Percentiles rank a stretch among this genome's conserved stretches.
Conservation (phyloP, 2,888 invertebrate genomes). For the Thecophora atra region DNA sequence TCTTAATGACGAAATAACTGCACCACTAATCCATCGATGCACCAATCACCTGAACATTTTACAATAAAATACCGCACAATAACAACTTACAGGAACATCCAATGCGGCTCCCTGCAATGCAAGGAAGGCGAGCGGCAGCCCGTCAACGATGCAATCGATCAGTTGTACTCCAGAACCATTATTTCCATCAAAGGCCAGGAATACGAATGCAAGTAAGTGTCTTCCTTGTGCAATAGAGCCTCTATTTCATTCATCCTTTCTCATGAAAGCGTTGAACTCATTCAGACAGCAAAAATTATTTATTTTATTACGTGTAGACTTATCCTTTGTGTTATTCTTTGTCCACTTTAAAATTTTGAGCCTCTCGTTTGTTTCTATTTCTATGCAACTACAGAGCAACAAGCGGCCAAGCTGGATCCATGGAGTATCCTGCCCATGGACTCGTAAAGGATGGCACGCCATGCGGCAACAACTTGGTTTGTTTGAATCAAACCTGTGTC, state of each 20-base stretch:
- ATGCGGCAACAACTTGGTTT: slow-evolving; percentile 92
- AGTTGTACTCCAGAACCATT: slow-evolving; percentile 86
- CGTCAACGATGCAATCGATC: slow-evolving; percentile 79
- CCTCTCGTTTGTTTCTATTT: not conserved
- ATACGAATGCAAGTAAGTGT: slow-evolving; percentile 96
- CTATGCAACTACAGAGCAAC: slow-evolving; percentile 72
- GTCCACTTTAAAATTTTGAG: too few relatives aligned
- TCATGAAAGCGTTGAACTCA: not conserved
- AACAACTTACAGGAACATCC: slow-evolving; percentile 76
- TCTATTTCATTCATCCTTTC: not conserved
- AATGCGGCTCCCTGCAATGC: slow-evolving; percentile 95
- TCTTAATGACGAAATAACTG: not conserved
- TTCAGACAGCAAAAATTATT: not conserved
- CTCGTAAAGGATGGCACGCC: slow-evolving; percentile 93
- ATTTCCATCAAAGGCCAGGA: slow-evolving; percentile 89
- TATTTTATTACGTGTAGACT: too few relatives aligned
- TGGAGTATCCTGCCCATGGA: slow-evolving; percentile 80
- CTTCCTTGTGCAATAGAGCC: too few relatives aligned
- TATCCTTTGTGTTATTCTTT: not conserved
- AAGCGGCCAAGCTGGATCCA: slow-evolving; percentile 73
- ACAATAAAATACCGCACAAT: not conserved
- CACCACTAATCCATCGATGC: not conserved
- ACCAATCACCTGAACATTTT: not conserved
- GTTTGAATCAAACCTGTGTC: slow-evolving; percentile 92
- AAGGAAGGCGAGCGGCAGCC: slow-evolving; percentile 87